A percentile compares a stretch with the other conserved stretches of the same genome.
Evolutionary conservation across 1,140 invertebrate species (phyloP).

Genomic region (Nasonia giraulti): DNA sequence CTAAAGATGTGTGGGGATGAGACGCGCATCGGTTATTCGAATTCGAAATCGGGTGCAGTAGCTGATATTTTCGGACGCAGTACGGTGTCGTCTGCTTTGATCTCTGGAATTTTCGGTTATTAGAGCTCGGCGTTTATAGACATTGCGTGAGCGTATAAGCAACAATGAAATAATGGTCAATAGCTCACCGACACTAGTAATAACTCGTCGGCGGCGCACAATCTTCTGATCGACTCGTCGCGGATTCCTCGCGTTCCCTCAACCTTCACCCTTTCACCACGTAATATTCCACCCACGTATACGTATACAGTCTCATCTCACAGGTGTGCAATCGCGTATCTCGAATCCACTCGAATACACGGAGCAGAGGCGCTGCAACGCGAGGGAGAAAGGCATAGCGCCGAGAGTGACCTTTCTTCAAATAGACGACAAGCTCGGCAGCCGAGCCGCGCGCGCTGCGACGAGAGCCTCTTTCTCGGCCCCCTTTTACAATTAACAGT

Average conservation of each 20-base stretch:
- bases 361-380: background rate
- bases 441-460: conserved; percentile 16
- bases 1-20: background rate
- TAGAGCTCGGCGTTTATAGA: background rate
- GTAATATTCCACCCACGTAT: too few relatives aligned
- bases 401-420: conserved; percentile 53
- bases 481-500: conserved; percentile 51
- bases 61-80: background rate
- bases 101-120: background rate
- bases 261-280: conserved; percentile 43
- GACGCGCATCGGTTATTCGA: background rate
- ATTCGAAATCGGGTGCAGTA: background rate
- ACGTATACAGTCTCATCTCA: background rate
- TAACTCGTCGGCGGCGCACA: background rate
- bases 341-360: background rate
- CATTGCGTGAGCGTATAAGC: too few relatives aligned
- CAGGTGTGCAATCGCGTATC: background rate
- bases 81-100: background rate
- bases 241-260: conserved; percentile 8
- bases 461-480: conserved; percentile 25
- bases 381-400: conserved; percentile 43
- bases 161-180: background rate
- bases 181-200: background rate
- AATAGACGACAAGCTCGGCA: conserved; percentile 41
- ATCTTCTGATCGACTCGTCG: background rate